A percentile compares a stretch with the other conserved stretches of the same genome.
phyloP scores from a whole-genome alignment of 2,888 invertebrate species.

The Lomographa bimaculata region DNA sequence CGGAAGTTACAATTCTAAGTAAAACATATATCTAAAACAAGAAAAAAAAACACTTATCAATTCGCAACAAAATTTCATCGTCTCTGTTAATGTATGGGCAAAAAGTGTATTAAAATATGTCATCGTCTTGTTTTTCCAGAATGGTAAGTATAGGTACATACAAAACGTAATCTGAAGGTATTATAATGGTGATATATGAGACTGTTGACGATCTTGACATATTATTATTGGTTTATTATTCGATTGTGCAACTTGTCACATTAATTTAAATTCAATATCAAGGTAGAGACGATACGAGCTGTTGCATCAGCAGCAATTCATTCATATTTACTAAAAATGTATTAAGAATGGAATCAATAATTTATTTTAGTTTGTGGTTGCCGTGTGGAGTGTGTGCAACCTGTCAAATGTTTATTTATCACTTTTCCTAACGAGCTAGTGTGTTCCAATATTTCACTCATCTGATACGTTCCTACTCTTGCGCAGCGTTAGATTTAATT shows the following conservation, averaged over 20 bases:
- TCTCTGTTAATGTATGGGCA: too few species aligned
- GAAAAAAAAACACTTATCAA: too few species aligned
- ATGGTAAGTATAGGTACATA: too few species aligned
- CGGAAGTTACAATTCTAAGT: too few species aligned
- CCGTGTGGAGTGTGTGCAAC: conserved; percentile 1
- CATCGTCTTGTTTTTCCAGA: too few species aligned
- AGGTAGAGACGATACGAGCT: background rate
- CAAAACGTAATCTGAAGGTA: too few species aligned
- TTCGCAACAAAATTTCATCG: too few species aligned
- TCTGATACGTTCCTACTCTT: background rate
- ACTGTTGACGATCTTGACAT: conserved; percentile 8
- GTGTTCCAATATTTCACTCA: background rate
- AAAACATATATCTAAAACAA: too few species aligned
- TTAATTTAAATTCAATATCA: conserved; percentile 5
- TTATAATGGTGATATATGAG: conserved; percentile 1
- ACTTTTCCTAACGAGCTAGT: conserved; percentile 1
- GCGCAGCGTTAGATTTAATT: conserved; percentile 1
- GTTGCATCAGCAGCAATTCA: background rate
- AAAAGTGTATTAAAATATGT: too few species aligned
- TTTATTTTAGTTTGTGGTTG: too few species aligned
- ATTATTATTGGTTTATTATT: conserved; percentile 2
- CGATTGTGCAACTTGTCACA: conserved; percentile 13
- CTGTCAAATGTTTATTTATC: conserved; percentile 7
- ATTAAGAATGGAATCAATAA: too few species aligned
- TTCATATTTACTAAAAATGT: too few species aligned